Evolutionary conservation across 2,113 vertebrate genomes (phyloP).

Genomic region (Ahaetulla prasina): DNA sequence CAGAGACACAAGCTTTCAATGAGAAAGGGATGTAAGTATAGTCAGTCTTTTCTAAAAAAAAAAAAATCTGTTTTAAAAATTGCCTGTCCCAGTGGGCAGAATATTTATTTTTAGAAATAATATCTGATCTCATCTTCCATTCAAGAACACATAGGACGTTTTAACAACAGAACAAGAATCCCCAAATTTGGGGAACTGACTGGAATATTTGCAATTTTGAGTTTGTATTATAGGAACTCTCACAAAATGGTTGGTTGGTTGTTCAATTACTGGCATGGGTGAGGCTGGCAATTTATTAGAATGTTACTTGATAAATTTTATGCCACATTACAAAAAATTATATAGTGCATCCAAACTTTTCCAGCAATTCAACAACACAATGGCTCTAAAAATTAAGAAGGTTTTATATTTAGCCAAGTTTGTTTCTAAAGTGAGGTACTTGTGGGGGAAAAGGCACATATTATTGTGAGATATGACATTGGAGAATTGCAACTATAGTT

Average conservation of each 20-base stretch:
- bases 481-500: background rate
- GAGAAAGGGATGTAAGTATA: background rate
- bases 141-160: background rate
- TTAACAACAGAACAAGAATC: background rate
- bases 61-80: background rate
- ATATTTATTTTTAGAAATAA: constrained; percentile 5
- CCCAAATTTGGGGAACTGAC: background rate
- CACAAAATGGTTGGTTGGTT: background rate
- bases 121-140: background rate
- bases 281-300: background rate
- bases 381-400: background rate
- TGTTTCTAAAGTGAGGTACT: background rate
- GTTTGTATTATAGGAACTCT: background rate
- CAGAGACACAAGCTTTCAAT: background rate
- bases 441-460: background rate
- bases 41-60: background rate
- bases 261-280: background rate
- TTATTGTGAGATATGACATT: background rate
- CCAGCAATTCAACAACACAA: background rate
- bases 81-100: background rate
- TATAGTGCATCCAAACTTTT: background rate
- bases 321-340: background rate
- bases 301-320: background rate
- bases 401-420: background rate
- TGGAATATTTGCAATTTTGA: background rate